These are phyloP conservation scores for Dioctria linearis DNA, from an alignment of 2,888 invertebrate species.

Conservation along the genomic window DNA sequence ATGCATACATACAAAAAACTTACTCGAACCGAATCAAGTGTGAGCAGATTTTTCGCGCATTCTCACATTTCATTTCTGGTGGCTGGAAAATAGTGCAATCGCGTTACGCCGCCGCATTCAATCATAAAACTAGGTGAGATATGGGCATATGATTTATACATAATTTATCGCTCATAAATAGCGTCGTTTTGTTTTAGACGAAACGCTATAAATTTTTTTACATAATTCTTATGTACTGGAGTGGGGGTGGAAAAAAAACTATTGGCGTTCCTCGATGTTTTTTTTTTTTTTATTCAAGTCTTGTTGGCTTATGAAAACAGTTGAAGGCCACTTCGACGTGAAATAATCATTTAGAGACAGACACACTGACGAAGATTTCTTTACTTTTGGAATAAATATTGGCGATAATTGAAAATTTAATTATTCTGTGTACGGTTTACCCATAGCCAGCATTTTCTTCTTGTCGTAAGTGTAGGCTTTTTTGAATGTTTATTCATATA, in stretches of 20 bases:
- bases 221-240: slow-evolving; percentile 3
- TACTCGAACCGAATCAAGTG: no score
- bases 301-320: neutral
- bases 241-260: neutral
- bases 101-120: neutral
- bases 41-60: neutral
- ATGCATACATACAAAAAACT: no score
- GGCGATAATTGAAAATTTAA: slow-evolving; percentile 34
- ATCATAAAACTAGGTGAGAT: slow-evolving; percentile 35
- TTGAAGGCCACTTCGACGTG: neutral
- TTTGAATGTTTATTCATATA: no score
- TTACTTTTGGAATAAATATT: slow-evolving; percentile 20
- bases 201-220: slow-evolving; percentile 21
- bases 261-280: neutral
- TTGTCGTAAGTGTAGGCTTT: no score
- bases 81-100: neutral
- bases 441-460: no score
- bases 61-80: neutral
- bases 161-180: slow-evolving; percentile 43
- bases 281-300: neutral
- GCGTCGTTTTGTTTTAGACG: slow-evolving; percentile 33
- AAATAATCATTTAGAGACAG: slow-evolving; percentile 3
- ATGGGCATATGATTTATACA: slow-evolving; percentile 39
- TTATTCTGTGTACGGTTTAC: no score
- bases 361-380: neutral